phyloP scores from a whole-genome alignment of 64 coral and sea anemone species.

The Montipora efflorescens region DNA sequence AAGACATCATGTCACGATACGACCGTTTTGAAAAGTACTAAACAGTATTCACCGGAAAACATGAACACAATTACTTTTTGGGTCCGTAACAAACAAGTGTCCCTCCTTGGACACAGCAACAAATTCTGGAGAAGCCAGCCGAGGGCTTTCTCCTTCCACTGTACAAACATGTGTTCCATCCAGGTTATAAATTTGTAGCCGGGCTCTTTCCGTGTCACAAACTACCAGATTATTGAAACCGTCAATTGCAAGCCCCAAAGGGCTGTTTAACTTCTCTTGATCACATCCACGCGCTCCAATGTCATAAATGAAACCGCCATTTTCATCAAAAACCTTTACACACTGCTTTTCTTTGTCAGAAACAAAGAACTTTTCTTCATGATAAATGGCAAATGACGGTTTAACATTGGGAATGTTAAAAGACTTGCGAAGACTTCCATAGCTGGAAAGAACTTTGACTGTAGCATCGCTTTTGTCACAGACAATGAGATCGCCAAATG shows the following conservation, averaged over 20 bases:
- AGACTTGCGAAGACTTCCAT: not conserved
- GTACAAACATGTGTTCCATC: slow-evolving; percentile 35
- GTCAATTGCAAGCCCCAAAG: slow-evolving; percentile 15
- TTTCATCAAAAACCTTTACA: slow-evolving; percentile 32
- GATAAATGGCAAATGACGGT: slow-evolving; percentile 32
- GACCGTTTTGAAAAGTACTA: no score
- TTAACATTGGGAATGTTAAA: not conserved
- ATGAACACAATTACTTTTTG: not conserved
- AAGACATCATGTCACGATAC: no score
- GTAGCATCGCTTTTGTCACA: not conserved
- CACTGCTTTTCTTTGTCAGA: not conserved
- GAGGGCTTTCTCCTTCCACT: not conserved
- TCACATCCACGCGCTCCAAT: not conserved
- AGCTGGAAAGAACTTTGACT: not conserved
- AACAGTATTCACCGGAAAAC: not conserved
- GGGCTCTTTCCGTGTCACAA: slow-evolving; percentile 37
- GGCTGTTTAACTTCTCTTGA: not conserved
- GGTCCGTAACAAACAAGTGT: slow-evolving; percentile 29
- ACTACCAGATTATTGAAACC: slow-evolving; percentile 36
- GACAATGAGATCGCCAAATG: not conserved
- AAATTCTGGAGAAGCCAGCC: slow-evolving; percentile 8
- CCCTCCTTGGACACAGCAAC: slow-evolving; percentile 24
- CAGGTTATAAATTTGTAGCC: slow-evolving; percentile 40
- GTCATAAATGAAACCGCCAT: not conserved
- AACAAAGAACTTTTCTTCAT: slow-evolving; percentile 32